Conservation (phyloP, 2,113 vertebrate species). For the Anas platyrhynchos region DNA sequence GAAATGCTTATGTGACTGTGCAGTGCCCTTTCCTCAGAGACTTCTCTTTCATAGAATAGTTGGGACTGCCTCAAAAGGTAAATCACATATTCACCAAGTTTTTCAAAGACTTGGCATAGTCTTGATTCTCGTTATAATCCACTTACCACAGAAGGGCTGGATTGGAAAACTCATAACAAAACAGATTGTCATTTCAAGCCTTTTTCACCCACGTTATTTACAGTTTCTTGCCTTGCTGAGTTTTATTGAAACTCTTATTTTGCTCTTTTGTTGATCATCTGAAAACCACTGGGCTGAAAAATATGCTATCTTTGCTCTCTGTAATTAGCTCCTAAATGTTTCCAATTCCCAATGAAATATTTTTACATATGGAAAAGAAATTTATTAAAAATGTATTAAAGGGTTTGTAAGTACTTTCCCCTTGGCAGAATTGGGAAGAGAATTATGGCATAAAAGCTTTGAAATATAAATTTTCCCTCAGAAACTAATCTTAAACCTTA, state of each 20-base stretch:
- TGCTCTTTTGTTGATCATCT: slow-evolving; percentile 71
- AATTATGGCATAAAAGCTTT: not conserved
- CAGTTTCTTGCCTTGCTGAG: slow-evolving; percentile 67
- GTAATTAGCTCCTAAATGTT: slow-evolving; percentile 68
- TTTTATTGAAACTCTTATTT: slow-evolving; percentile 73
- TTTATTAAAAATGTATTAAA: slow-evolving; percentile 63
- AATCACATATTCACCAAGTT: slow-evolving; percentile 5
- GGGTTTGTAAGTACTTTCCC: slow-evolving; percentile 31
- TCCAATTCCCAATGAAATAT: slow-evolving; percentile 43
- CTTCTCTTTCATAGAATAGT: not conserved
- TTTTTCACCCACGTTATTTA: slow-evolving; percentile 63
- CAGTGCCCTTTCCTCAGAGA: not conserved
- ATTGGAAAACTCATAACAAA: slow-evolving; percentile 63
- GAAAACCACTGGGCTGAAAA: slow-evolving; percentile 73
- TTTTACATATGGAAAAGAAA: slow-evolving; percentile 41
- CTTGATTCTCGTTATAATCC: slow-evolving; percentile 51
- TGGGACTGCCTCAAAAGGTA: not conserved
- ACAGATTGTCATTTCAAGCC: slow-evolving; percentile 74
- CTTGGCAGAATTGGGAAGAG: slow-evolving; percentile 25
- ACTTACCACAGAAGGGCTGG: slow-evolving; percentile 36
- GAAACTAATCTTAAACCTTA: not conserved
- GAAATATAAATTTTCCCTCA: slow-evolving; percentile 4
- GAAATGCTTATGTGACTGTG: not conserved
- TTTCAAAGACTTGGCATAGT: not conserved
- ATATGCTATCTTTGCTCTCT: slow-evolving; percentile 54